A percentile compares a stretch with the other conserved stretches of the same genome.
These are phyloP conservation scores for Morone chrysops DNA, from an alignment of 2,113 vertebrate genomes.

Conservation along the genomic window DNA sequence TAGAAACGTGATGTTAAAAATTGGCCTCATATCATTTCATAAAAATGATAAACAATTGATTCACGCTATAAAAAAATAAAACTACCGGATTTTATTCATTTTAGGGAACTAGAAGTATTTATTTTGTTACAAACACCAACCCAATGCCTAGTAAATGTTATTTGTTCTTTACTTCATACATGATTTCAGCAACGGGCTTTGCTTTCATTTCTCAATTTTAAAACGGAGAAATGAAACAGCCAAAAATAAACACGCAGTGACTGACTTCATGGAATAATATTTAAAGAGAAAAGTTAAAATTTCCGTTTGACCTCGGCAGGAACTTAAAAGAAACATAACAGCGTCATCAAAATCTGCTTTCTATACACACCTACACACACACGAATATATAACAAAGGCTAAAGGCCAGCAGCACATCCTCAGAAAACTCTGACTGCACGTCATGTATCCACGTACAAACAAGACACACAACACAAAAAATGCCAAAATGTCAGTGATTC, in stretches of 20 bases:
- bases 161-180: background rate
- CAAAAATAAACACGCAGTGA: background rate
- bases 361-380: background rate
- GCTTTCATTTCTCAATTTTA: slow-evolving; percentile 30
- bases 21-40: background rate
- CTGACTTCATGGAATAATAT: background rate
- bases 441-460: slow-evolving; percentile 37
- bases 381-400: no score
- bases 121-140: background rate
- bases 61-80: background rate
- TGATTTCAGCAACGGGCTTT: background rate
- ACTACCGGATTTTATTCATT: background rate
- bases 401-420: slow-evolving; percentile 4
- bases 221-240: slow-evolving; percentile 20
- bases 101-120: background rate
- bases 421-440: background rate
- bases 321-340: background rate
- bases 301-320: background rate
- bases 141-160: background rate
- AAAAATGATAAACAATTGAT: background rate
- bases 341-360: no score
- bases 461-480: slow-evolving; percentile 23
- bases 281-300: background rate
- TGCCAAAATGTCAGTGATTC: slow-evolving; percentile 41
- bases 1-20: background rate